Percentiles rank a stretch among this genome's conserved stretches.
Conservation (phyloP, 2,113 vertebrate genomes). For the Etheostoma spectabile region DNA sequence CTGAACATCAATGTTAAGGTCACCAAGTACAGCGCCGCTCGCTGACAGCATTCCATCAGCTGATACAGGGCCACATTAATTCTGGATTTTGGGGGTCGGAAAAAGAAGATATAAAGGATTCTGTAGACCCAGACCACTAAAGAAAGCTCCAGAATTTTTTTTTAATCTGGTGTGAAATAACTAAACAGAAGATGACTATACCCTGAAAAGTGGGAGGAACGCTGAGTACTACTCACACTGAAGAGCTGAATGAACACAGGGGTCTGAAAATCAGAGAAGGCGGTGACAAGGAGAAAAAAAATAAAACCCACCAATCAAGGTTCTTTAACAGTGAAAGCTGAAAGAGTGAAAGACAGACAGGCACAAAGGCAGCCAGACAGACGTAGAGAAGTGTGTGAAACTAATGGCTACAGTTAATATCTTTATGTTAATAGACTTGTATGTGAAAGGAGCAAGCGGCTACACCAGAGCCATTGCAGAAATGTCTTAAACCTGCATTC, state of each 20-base stretch:
- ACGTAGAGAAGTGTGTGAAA: neutral
- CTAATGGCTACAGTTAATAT: neutral
- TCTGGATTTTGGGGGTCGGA: neutral
- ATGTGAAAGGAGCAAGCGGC: neutral
- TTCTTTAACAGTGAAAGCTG: neutral
- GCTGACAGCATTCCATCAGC: neutral
- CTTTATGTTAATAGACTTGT: neutral
- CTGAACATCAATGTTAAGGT: constrained; percentile 18
- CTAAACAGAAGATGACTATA: neutral
- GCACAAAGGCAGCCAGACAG: too few species aligned
- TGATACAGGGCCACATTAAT: constrained; percentile 1
- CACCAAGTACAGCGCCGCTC: neutral
- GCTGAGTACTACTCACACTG: constrained; percentile 5
- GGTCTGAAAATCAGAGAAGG: neutral
- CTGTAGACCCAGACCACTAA: constrained; percentile 3
- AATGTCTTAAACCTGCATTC: too few species aligned
- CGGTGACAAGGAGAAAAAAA: constrained; percentile 2
- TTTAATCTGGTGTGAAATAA: neutral
- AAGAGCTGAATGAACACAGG: neutral
- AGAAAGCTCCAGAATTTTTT: neutral
- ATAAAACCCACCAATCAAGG: neutral
- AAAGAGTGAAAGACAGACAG: neutral
- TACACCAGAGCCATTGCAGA: too few species aligned
- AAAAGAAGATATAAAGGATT: neutral
- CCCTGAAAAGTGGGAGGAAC: neutral